Conservation (phyloP, 2,797 vertebrate species). For the Varecia variegata region DNA sequence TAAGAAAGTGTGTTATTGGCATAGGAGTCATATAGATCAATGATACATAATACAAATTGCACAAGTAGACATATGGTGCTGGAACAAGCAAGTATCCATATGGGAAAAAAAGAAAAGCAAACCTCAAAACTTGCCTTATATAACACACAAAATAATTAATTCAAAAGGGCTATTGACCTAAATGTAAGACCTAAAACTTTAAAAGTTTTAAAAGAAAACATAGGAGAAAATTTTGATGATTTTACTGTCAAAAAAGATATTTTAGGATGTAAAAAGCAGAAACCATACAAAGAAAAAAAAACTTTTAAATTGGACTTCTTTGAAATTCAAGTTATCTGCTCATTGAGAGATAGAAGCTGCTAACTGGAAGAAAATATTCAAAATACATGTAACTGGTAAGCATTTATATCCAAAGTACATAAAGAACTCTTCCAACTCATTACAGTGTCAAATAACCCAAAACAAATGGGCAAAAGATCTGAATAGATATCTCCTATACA, state of each 20-base stretch:
- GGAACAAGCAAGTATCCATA: background rate
- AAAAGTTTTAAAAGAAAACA: background rate
- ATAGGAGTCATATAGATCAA: background rate
- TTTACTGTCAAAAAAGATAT: background rate
- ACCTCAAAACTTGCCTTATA: background rate
- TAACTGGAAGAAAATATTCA: background rate
- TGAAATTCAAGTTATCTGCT: background rate
- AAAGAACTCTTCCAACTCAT: background rate
- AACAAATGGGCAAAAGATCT: background rate
- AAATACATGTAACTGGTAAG: background rate
- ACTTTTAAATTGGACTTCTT: background rate
- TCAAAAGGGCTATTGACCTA: background rate
- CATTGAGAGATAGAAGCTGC: background rate
- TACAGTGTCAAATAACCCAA: background rate
- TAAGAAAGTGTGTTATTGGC: background rate
- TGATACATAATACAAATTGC: background rate
- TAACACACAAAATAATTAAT: background rate
- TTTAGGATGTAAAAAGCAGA: background rate
- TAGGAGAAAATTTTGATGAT: background rate
- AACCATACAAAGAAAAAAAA: background rate
- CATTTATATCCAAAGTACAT: background rate
- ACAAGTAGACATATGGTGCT: background rate
- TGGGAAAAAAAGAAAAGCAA: background rate
- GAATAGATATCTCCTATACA: background rate
- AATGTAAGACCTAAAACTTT: background rate